A percentile compares a stretch with the other conserved stretches of the same genome.
Evolutionary conservation across 2,888 invertebrate species (phyloP).

Genomic region (Exephanes ischioxanthus): DNA sequence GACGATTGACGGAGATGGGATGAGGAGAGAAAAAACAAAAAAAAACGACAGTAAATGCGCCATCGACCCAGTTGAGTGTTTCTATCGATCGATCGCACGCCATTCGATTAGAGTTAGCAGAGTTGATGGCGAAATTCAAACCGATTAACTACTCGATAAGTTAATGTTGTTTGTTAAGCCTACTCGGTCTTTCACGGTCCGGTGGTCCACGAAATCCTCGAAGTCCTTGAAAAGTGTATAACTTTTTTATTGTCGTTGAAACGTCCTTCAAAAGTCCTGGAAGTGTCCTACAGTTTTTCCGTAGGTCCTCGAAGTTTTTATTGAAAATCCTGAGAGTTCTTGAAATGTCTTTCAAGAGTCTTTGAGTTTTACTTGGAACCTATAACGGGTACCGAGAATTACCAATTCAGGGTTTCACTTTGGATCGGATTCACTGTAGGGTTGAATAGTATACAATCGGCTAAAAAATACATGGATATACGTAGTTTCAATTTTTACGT

Average conservation of each 20-base stretch:
- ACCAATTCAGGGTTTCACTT: too few relatives aligned
- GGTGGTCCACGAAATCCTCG: neutral
- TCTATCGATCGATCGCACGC: conserved; percentile 32
- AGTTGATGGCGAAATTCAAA: conserved; percentile 20
- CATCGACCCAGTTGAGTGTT: conserved; percentile 44
- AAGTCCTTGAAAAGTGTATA: neutral
- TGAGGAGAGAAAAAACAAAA: neutral
- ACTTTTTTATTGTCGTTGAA: neutral
- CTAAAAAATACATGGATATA: too few relatives aligned
- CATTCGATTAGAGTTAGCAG: neutral
- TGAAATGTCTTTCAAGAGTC: too few relatives aligned
- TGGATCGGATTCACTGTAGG: too few relatives aligned
- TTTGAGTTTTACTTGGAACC: too few relatives aligned
- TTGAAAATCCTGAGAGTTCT: too few relatives aligned
- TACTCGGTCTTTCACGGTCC: neutral
- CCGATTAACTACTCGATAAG: conserved; percentile 14
- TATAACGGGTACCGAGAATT: too few relatives aligned
- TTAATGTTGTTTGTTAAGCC: neutral
- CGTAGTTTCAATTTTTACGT: too few relatives aligned
- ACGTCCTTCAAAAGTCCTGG: too few relatives aligned
- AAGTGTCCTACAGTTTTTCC: too few relatives aligned
- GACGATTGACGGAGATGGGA: conserved; percentile 11
- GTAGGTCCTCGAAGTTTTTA: too few relatives aligned
- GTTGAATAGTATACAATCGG: too few relatives aligned
- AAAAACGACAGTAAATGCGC: conserved; percentile 26